Evolutionary conservation across 2,888 invertebrate species (phyloP), one percentile per base, ranked within the genome.

Genomic region (Drosophila rellima): DNA sequence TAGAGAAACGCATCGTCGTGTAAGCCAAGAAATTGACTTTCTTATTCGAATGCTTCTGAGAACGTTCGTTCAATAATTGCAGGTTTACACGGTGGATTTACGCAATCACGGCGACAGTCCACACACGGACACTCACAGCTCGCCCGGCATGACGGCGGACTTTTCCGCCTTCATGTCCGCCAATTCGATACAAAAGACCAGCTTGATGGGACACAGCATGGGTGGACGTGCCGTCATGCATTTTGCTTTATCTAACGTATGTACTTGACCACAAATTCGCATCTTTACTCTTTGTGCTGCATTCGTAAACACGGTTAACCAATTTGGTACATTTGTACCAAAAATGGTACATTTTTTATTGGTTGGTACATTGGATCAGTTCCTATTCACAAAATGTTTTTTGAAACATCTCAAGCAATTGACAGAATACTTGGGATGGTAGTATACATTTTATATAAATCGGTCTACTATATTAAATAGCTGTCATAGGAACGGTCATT

Each of bases 81-180:
- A 92, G 91, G 76, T 92, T n/a, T 91, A 80, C 35, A 63, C 96
- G 6, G 94, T 98, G 33, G 99, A 99, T 93, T 96, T 97, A 6
- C 94, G 99, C 90, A 99, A 99, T 93, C 99, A 99, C 92, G 99
- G 99, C 0, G 97, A 98, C 73, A 98, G 98, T 90, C 96, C 96
- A 0, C 98, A 98, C 91, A 93, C 95, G 0, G 80, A 93, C 0
- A 94, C 95, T 0, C 96, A 97, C 92, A 94, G 94, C 23, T 98
- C 98, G 90, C 92, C 29, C 10, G 94, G 97, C 40, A 94, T 98
- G 94, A 95, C 96, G 0, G 93, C 93, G 57, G 99, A 99, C 92
- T 89, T 98, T 4, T 91, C 94, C 10, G 93, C 94, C 42, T 93
- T 97, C 40, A 92, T 96, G 68, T 93, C 94, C 23, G 23, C 44